Base-by-base conservation (phyloP, 2,888 invertebrate species). In the Mesoligia furuncula region DNA sequence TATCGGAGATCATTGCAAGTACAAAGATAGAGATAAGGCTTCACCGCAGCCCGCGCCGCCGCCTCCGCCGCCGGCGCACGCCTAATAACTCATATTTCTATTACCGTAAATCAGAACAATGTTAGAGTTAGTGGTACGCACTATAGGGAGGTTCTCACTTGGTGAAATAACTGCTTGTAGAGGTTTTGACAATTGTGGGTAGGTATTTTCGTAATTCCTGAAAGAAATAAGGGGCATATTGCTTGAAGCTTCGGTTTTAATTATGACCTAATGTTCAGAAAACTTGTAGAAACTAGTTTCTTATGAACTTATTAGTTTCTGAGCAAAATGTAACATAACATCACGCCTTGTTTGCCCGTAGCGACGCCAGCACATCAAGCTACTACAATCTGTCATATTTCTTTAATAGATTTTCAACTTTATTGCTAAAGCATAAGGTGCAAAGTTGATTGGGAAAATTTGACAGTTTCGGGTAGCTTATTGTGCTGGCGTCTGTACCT, bases 61-160 rank as follows among this genome's bases (percentile, higher is more conserved):
- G 90, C 84, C 83, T 69, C 81, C 78, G 86, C 91, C 91, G 88
- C 87, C 80, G 90, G 92, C 90, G 86, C 84, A 87, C 88, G 89
- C 88, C 92, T 92, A 92, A 91, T 94, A 93, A 94, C 93, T 94
- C 93, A 93, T 91, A 93, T 94, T 94, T 94, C 93, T 93, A 94
- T 94, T 93, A 94, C 92, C 90, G 90, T 93, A 93, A 92, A 93
- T 93, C 91, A 89, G 89, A 90, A 89, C 87, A 85, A 90, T 81
- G 90, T 88, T 89, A 85, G 84, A 89, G 87, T 88, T 88, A 85
- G 86, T 79, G 45, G 83, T 85, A 90, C 90, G 88, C 88, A 89
- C 88, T 90, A 85, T 75, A 71, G 65, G 24, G 59, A 65, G 48
- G 15, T n/a, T 74, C 89, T 80, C 87, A 88, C 89, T 88, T 39